Base-by-base conservation (phyloP, 2,888 invertebrate genomes). In the Chymomyza fuscimana region DNA sequence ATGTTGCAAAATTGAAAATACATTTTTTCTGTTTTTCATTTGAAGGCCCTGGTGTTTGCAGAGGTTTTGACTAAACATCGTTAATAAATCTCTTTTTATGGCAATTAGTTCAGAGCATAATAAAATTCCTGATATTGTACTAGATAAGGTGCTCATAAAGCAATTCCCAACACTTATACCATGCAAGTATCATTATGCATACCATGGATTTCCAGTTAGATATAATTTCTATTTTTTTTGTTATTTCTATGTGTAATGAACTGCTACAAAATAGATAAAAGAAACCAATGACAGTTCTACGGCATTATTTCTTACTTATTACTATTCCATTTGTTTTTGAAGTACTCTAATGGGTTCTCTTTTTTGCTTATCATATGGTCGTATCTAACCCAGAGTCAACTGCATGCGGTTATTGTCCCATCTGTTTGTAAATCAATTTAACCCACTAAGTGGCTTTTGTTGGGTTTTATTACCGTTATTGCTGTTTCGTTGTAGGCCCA, bases 371-470 rank as follows among this genome's bases (percentile, higher is more conserved):
- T 46, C 40, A 46, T 12, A 12, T 46, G 40, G 12, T 46, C 40
- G 40, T 46, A 64, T 16, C 65, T 54, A 32, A 61, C 50, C 61
- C 25, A 22, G 52, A 56, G 58, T 69, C 67, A 70, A 65, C 69
- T 76, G 77, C 72, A 67, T 56, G 72, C 64, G 67, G 40, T 68
- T 52, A 12, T 46, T 46, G 40, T 46, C 40, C 40, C 40, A 46
- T 46, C 40, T 46, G 61, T 36, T 50, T 51, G 64, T 40, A 56
- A 69, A 69, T 63, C 68, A 66, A 68, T 60, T 70, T 29, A 40
- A 64, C 19, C 62, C 32, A 54, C 51, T n/a, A 10, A 60, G 68
- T 63, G 56, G 61, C 54, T 56, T 67, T 78, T 72, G 69, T 69
- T 63, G 40, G 62, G 16, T 36, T 68, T 65, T 61, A 69, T 60